phyloP scores from a whole-genome alignment of 2,113 vertebrate species.

The Poicephalus gulielmi region DNA sequence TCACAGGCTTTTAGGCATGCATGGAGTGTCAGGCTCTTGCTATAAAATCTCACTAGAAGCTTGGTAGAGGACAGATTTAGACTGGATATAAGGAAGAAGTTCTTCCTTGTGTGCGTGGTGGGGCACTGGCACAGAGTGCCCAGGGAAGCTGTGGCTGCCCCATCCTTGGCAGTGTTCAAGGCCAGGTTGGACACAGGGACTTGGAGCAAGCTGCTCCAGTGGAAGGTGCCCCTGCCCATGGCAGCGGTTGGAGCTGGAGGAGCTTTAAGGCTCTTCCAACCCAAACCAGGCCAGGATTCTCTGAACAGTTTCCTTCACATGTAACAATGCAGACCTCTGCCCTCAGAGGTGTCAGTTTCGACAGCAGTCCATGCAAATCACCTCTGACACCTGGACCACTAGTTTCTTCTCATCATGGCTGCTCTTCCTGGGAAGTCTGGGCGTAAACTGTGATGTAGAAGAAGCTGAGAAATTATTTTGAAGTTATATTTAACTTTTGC shows the following conservation, averaged over 20 bases:
- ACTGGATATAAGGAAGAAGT: not conserved
- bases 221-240: not conserved
- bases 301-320: not conserved
- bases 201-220: accelerated
- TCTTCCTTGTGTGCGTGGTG: accelerated
- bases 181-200: not conserved
- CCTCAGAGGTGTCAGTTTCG: not conserved
- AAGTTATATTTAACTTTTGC: not conserved
- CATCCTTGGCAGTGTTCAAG: not conserved
- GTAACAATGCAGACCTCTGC: not conserved
- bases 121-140: not conserved
- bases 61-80: not conserved
- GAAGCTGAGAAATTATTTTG: not conserved
- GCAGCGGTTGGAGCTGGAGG: accelerated
- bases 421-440: not conserved
- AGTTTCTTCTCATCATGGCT: not conserved
- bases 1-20: not conserved
- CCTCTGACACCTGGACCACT: not conserved
- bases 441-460: not conserved
- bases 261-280: not conserved
- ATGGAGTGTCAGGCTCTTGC: not conserved
- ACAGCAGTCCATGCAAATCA: not conserved
- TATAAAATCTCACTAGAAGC: not conserved
- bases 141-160: not conserved
- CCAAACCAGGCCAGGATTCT: not conserved